Percentiles rank a stretch among this genome's conserved stretches.
phyloP scores from a whole-genome alignment of 1,140 invertebrate genomes.

The Bombus pyrosoma region DNA sequence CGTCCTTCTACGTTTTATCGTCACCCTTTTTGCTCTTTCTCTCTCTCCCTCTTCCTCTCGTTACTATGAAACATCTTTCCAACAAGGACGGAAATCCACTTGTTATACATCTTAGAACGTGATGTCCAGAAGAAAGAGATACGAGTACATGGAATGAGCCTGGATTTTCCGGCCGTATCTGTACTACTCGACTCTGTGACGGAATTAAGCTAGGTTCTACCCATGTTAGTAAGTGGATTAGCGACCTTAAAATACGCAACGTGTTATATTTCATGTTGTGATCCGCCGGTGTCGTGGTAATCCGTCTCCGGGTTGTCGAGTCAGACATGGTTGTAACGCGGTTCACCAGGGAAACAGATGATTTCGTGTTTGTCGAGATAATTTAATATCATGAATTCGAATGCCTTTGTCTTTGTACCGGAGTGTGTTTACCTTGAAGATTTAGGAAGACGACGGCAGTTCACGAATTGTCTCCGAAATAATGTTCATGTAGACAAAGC shows the following conservation, averaged over 20 bases:
- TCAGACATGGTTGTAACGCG: too few species aligned
- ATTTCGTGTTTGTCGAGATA: not conserved
- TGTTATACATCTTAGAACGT: slow-evolving; percentile 49
- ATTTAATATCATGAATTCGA: not conserved
- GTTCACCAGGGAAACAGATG: not conserved
- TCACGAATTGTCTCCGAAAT: not conserved
- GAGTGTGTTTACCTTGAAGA: not conserved
- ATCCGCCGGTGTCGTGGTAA: not conserved
- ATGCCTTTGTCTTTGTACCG: not conserved
- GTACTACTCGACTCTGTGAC: not conserved
- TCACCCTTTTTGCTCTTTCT: slow-evolving; percentile 24
- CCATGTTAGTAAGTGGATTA: slow-evolving; percentile 15
- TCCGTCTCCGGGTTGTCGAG: not conserved
- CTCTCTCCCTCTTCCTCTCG: not conserved
- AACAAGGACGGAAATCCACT: slow-evolving; percentile 50
- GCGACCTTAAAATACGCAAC: slow-evolving; percentile 10
- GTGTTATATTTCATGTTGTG: slow-evolving; percentile 15
- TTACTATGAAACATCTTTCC: slow-evolving; percentile 52
- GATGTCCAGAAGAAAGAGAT: slow-evolving; percentile 21
- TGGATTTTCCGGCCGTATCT: not conserved
- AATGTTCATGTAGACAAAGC: not conserved
- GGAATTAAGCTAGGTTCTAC: slow-evolving; percentile 13
- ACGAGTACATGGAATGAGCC: not conserved
- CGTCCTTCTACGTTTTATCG: slow-evolving; percentile 47
- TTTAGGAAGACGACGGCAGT: not conserved